Percentiles rank a stretch among this genome's conserved stretches.
These are phyloP conservation scores for Mechanitis mazaeus DNA, from an alignment of 2,888 invertebrate genomes.

Conservation along the genomic window DNA sequence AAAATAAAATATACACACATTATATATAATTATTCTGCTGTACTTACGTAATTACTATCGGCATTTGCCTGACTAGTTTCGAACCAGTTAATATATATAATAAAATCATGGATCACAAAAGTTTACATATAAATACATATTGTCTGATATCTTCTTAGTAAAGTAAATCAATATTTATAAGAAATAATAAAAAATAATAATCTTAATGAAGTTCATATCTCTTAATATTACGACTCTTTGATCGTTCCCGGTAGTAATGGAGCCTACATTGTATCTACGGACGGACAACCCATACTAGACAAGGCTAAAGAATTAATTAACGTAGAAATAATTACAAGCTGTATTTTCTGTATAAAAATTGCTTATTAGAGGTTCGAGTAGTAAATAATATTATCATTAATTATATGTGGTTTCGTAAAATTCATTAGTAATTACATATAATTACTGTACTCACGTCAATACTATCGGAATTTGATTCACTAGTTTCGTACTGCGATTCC, in stretches of 20 bases:
- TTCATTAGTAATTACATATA: neutral
- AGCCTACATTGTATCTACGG: constrained; percentile 53
- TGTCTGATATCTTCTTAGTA: too few species aligned
- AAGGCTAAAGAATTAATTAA: constrained; percentile 46
- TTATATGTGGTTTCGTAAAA: neutral
- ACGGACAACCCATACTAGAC: constrained; percentile 38
- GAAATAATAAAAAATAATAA: constrained; percentile 13
- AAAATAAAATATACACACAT: neutral
- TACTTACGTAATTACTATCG: too few species aligned
- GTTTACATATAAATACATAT: too few species aligned
- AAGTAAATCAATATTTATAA: too few species aligned
- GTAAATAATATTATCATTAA: neutral
- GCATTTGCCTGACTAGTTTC: too few species aligned
- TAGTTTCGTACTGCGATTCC: too few species aligned
- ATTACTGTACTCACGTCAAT: too few species aligned
- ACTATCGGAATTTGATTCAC: too few species aligned
- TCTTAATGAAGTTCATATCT: constrained; percentile 8
- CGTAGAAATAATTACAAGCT: constrained; percentile 28
- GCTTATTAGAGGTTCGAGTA: too few species aligned
- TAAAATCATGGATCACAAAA: too few species aligned
- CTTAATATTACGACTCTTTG: constrained; percentile 38
- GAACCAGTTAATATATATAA: too few species aligned
- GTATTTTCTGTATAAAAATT: neutral
- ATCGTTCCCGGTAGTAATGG: constrained; percentile 48
- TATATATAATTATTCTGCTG: neutral